phyloP scores from a whole-genome alignment of 2,888 invertebrate species.

The Oasisia sp. region DNA sequence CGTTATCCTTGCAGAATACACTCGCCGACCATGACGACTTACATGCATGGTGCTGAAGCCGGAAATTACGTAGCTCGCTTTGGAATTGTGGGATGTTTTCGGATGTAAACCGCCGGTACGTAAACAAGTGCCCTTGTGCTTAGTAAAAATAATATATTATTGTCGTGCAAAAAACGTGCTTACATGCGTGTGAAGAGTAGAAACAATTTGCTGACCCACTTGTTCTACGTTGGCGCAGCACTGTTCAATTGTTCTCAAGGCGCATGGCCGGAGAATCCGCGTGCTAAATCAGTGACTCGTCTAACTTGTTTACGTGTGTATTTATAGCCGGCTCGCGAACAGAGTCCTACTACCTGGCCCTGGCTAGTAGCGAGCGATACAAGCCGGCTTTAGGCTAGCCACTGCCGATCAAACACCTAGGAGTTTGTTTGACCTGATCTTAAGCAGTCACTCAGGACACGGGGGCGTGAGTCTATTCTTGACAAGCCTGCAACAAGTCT shows the following conservation, averaged over 20 bases:
- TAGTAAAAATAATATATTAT: not conserved
- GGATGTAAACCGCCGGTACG: not conserved
- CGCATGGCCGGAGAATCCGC: not conserved
- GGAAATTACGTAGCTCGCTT: conserved; percentile 3
- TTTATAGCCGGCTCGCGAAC: not conserved
- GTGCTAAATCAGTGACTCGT: not conserved
- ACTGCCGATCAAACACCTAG: too few relatives aligned
- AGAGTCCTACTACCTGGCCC: too few relatives aligned
- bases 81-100: conserved; percentile 10
- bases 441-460: too few relatives aligned
- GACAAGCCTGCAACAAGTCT: too few relatives aligned
- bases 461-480: too few relatives aligned
- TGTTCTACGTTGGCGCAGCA: not conserved
- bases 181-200: not conserved
- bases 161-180: not conserved
- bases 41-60: conserved; percentile 12
- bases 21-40: conserved; percentile 12
- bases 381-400: too few relatives aligned
- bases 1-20: conserved; percentile 10
- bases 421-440: too few relatives aligned
- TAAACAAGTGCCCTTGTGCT: not conserved
- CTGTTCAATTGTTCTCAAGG: not conserved
- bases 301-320: not conserved
- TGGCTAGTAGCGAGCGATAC: too few relatives aligned
- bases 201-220: not conserved